These are phyloP conservation scores for Brachionus rubens DNA, from an alignment of 1,140 invertebrate genomes.

Conservation along the genomic window DNA sequence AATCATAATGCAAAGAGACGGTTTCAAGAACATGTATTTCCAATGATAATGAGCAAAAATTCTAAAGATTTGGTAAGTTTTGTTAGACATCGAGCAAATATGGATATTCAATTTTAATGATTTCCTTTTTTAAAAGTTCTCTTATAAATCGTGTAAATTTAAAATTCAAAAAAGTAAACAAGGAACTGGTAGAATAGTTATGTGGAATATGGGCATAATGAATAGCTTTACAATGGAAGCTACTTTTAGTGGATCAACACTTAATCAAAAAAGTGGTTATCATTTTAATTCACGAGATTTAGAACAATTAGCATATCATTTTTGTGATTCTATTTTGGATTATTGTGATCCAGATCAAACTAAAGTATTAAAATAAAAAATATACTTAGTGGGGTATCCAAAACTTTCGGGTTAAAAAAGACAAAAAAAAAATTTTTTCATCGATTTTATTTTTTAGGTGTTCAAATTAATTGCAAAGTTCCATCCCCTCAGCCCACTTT, in stretches of 20 bases:
- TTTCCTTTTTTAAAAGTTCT: slow-evolving; percentile 68
- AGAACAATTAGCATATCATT: slow-evolving; percentile 76
- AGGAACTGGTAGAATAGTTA: slow-evolving; percentile 83
- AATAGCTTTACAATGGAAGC: slow-evolving; percentile 92
- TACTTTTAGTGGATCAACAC: slow-evolving; percentile 79
- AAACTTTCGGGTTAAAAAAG: no score
- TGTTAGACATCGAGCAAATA: neutral
- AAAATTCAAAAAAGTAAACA: slow-evolving; percentile 85
- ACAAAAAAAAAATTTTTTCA: no score
- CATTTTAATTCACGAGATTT: slow-evolving; percentile 79
- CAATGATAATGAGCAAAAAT: slow-evolving; percentile 85
- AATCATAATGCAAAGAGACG: slow-evolving; percentile 70
- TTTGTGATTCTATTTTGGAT: slow-evolving; percentile 85
- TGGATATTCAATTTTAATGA: neutral
- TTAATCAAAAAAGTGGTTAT: slow-evolving; percentile 69
- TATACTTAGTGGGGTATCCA: no score
- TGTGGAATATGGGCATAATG: slow-evolving; percentile 86
- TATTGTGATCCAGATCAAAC: slow-evolving; percentile 81
- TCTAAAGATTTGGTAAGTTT: slow-evolving; percentile 77
- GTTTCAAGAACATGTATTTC: slow-evolving; percentile 82
- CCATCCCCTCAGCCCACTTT: no score
- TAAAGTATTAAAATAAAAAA: slow-evolving; percentile 65
- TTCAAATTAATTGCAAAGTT: no score
- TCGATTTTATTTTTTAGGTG: no score
- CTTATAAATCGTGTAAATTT: slow-evolving; percentile 87